Evolutionary conservation across 2,888 invertebrate genomes (phyloP), one percentile per base, ranked within the genome.

Genomic region (Syritta pipiens): DNA sequence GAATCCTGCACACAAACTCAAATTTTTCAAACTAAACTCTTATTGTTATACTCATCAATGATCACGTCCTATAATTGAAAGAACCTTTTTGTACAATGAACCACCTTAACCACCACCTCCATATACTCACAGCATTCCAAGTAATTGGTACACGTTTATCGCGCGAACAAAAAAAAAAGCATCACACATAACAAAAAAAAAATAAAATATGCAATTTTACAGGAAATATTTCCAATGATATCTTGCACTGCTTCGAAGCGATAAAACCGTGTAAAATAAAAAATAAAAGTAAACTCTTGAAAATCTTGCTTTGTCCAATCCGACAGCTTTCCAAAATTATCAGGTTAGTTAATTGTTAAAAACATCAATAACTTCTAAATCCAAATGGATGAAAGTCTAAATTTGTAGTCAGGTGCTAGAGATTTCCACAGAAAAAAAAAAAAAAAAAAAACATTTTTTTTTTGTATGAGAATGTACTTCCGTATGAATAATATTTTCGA

Each of bases 261-360:
- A 81, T 82, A 46, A 83, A 81, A 72, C 75, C 69, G 53, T 74
- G 82, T 82, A 84, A 83, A 74, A 81, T 81, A 59, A 71, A 79
- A 77, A 83, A 81, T 48, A 79, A 77, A 82, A 81, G 65, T 30
- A 81, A 81, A 69, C 35, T 75, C 51, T 82, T 84, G n/a, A 85
- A 85, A 83, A 82, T 82, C 46, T 83, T 85, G 81, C 82, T 85
- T 76, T 76, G 83, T 71, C 83, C 84, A 71, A 84, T 87, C 75
- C 86, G 85, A 83, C 85, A 86, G 76, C 68, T 88, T 79, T 84
- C 84, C 53, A 85, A 86, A 84, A 83, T 83, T 69, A 83, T 84
- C 85, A 86, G 85, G 86, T 86, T 85, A 85, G 87, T 88, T 81
- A 74, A 65, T 55, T 40, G 40, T 35, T 37, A 37, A 37, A 37